These are phyloP conservation scores for Numenius arquata DNA, from an alignment of 2,113 vertebrate genomes.

Conservation along the genomic window DNA sequence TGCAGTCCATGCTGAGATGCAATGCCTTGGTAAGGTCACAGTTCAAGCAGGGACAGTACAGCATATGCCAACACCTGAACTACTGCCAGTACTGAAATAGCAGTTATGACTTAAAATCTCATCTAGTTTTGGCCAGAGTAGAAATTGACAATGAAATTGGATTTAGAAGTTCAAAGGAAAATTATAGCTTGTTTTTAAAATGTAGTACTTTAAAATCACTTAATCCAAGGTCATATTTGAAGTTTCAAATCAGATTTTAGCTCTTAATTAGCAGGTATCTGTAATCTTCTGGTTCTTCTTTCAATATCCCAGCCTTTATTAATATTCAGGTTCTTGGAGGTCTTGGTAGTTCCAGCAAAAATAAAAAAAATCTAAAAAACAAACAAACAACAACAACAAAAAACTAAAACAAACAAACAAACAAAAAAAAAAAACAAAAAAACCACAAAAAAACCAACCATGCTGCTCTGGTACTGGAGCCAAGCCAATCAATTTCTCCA, in stretches of 20 bases:
- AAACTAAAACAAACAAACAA: background rate
- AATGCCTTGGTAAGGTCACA: conserved; percentile 24
- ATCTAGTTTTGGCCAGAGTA: background rate
- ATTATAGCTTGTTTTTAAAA: background rate
- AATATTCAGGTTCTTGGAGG: background rate
- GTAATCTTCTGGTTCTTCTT: background rate
- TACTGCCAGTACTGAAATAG: background rate
- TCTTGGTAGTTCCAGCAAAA: background rate
- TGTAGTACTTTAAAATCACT: background rate
- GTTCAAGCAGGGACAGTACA: background rate
- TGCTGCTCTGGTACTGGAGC: background rate
- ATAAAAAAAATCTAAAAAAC: background rate
- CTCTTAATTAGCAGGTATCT: background rate
- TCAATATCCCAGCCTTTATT: background rate
- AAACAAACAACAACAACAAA: background rate
- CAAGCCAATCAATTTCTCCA: background rate
- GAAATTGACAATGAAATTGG: background rate
- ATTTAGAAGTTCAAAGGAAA: background rate
- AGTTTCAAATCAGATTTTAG: background rate
- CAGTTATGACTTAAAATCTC: background rate
- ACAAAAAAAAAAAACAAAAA: background rate
- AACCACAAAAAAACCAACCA: background rate
- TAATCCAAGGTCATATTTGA: background rate
- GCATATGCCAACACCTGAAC: background rate
- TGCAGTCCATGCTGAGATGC: background rate